Conservation (phyloP, 2,888 invertebrate genomes). For the Trachelus troglodyta region DNA sequence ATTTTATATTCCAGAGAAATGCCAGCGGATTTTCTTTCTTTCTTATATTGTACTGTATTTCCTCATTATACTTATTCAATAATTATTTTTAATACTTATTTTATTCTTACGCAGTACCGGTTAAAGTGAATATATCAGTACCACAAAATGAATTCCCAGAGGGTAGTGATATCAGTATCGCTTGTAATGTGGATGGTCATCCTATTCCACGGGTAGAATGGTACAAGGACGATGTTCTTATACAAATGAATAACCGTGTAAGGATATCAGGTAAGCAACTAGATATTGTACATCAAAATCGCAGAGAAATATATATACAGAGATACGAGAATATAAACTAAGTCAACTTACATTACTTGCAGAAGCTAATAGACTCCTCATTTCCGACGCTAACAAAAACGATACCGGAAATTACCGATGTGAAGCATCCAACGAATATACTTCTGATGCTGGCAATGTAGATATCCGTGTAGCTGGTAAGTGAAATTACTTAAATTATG, state of each 20-base stretch:
- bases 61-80: constrained; percentile 16
- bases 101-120: constrained; percentile 70
- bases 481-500: constrained; percentile 20
- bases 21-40: background rate
- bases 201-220: constrained; percentile 82
- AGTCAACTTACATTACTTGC: constrained; percentile 34
- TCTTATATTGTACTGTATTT: background rate
- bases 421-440: constrained; percentile 82
- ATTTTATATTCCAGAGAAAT: background rate
- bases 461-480: constrained; percentile 83
- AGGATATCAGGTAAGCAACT: constrained; percentile 73
- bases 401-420: constrained; percentile 89
- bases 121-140: constrained; percentile 73
- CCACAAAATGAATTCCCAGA: constrained; percentile 71
- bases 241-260: constrained; percentile 71
- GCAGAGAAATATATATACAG: background rate
- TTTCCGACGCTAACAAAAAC: constrained; percentile 72
- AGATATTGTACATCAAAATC: constrained; percentile 16
- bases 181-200: constrained; percentile 82
- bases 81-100: constrained; percentile 41
- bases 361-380: constrained; percentile 78
- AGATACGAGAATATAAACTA: background rate
- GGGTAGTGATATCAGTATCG: constrained; percentile 77
- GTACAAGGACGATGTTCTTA: constrained; percentile 79
- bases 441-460: constrained; percentile 73